phyloP scores from a whole-genome alignment of 1,140 invertebrate genomes.

The Drosophila subpulchrella region DNA sequence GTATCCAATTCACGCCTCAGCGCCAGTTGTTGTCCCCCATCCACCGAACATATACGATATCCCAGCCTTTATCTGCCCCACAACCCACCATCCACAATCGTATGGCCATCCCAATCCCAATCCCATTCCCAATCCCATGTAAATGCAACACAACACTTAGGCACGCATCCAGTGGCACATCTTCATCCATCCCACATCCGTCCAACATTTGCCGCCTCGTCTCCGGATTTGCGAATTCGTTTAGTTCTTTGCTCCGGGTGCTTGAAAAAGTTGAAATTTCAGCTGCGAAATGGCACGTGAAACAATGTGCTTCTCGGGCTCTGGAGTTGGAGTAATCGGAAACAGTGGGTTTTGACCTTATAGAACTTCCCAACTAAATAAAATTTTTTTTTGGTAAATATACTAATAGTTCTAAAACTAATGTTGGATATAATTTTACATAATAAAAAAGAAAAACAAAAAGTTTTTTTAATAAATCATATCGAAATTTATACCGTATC shows the following conservation, averaged over 20 bases:
- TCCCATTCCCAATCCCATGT: conserved; percentile 40
- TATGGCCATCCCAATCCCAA: not conserved
- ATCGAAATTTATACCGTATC: too few species aligned
- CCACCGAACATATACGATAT: not conserved
- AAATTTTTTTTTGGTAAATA: too few species aligned
- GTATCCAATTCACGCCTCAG: conserved; percentile 79
- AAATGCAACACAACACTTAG: conserved; percentile 82
- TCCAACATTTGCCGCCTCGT: conserved; percentile 36
- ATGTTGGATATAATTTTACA: too few species aligned
- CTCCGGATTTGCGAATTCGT: conserved; percentile 62
- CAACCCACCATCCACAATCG: not conserved
- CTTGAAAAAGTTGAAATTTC: conserved; percentile 80
- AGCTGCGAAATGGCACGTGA: conserved; percentile 77
- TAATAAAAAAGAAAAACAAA: too few species aligned
- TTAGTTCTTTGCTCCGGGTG: conserved; percentile 59
- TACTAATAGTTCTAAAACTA: too few species aligned
- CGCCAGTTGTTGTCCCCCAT: conserved; percentile 39
- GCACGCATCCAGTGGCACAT: conserved; percentile 63
- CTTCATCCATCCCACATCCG: conserved; percentile 42
- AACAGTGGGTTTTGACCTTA: conserved; percentile 28
- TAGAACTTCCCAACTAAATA: too few species aligned
- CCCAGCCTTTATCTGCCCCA: conserved; percentile 15
- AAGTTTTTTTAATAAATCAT: too few species aligned
- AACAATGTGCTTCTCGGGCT: conserved; percentile 55
- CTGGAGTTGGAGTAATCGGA: conserved; percentile 7